Percentiles rank a stretch among this genome's conserved stretches.
These are phyloP conservation scores for Ametastegia equiseti DNA, from an alignment of 2,888 invertebrate genomes.

Conservation along the genomic window DNA sequence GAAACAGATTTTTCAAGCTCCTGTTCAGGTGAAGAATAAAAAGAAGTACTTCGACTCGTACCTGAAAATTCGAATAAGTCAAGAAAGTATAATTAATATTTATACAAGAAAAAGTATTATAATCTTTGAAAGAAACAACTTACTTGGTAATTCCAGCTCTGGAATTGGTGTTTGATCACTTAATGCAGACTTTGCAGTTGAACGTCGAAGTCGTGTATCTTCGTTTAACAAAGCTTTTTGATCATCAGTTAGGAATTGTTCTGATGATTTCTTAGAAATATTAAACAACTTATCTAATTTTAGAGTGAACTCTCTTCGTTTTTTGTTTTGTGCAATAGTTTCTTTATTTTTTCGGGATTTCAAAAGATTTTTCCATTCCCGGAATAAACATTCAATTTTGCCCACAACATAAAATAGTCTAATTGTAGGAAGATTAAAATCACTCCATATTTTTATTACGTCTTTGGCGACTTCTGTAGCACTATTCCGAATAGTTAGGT, in stretches of 20 bases:
- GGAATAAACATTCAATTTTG: constrained; percentile 5
- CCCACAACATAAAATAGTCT: not conserved
- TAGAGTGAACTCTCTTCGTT: not conserved
- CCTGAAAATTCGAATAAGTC: no score
- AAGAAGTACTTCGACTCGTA: no score
- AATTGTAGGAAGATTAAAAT: not conserved
- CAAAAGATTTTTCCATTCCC: constrained; percentile 12
- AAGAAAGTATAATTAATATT: no score
- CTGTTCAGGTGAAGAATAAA: no score
- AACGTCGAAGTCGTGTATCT: not conserved
- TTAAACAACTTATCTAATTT: constrained; percentile 25
- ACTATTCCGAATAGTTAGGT: constrained; percentile 40
- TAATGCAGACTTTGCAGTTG: not conserved
- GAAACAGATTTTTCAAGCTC: not conserved
- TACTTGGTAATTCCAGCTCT: not conserved
- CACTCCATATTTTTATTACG: constrained; percentile 19
- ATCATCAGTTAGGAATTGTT: constrained; percentile 1
- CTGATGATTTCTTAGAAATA: not conserved
- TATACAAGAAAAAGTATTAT: no score
- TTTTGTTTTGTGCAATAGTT: constrained; percentile 1
- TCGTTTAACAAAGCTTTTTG: not conserved
- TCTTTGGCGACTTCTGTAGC: constrained; percentile 19
- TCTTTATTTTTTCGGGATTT: constrained; percentile 38
- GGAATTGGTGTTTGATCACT: not conserved
- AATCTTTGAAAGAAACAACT: no score